phyloP scores from a whole-genome alignment of 2,113 vertebrate genomes.

The Neolamprologus tretocephalus region DNA sequence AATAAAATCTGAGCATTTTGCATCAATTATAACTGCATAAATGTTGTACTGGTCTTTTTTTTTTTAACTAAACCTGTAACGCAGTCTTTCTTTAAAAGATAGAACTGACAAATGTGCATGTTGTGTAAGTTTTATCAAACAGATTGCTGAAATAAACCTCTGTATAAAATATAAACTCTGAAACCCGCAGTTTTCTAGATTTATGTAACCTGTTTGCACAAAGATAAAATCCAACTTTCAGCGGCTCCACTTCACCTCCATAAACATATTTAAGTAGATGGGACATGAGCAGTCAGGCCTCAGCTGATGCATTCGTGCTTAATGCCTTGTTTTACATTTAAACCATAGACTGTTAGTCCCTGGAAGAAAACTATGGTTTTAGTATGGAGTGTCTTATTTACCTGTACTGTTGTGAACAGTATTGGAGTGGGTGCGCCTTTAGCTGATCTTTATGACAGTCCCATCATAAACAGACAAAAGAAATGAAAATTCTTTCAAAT shows the following conservation, averaged over 20 bases:
- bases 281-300: not conserved
- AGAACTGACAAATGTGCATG: not conserved
- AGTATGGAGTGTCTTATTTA: not conserved
- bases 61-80: not conserved
- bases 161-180: constrained; percentile 70
- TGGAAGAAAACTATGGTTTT: not conserved
- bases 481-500: not conserved
- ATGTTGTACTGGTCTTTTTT: not conserved
- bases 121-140: constrained; percentile 1
- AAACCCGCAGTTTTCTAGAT: constrained; percentile 42
- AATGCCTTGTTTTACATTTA: not conserved
- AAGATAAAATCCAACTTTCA: constrained; percentile 1
- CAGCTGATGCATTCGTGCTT: not conserved
- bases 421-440: not conserved
- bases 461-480: not conserved
- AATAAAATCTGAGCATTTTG: constrained; percentile 8
- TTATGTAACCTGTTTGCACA: constrained; percentile 20
- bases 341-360: not conserved
- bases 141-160: constrained; percentile 46
- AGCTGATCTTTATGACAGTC: not conserved
- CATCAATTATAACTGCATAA: constrained; percentile 16
- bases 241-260: not conserved
- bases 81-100: not conserved
- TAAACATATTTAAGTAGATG: not conserved
- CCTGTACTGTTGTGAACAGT: not conserved